Percentiles rank a stretch among this genome's conserved stretches.
Conservation (phyloP, 2,113 vertebrate genomes). For the Hemibagrus wyckioides region DNA sequence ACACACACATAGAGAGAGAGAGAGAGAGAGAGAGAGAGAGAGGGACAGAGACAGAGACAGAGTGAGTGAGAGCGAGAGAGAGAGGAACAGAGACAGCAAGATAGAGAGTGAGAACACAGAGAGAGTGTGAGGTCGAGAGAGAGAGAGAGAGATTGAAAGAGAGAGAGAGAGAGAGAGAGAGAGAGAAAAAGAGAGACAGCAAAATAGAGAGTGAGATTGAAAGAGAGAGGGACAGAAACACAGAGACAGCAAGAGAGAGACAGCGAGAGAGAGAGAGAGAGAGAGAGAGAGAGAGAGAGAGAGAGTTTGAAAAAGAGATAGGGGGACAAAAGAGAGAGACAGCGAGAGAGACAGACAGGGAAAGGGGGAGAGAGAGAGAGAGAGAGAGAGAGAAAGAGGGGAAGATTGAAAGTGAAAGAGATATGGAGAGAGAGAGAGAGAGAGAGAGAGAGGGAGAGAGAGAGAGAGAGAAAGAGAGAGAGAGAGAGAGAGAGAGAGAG, state of each 20-base stretch:
- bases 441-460: not conserved
- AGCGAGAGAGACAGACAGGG: too few relatives aligned
- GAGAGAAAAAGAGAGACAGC: too few relatives aligned
- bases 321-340: not conserved
- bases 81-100: not conserved
- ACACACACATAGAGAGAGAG: too few relatives aligned
- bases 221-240: too few relatives aligned
- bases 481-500: not conserved
- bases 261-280: too few relatives aligned
- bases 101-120: not conserved
- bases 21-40: not conserved
- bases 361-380: too few relatives aligned
- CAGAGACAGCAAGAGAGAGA: not conserved
- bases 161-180: too few relatives aligned
- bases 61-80: too few relatives aligned
- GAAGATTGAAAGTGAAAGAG: not conserved
- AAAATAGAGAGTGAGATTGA: too few relatives aligned
- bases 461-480: not conserved
- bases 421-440: not conserved
- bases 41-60: not conserved
- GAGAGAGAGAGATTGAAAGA: too few relatives aligned
- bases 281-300: too few relatives aligned
- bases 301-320: not conserved
- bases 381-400: not conserved
- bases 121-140: too few relatives aligned